Conservation (phyloP, 2,797 vertebrate species). For the Florisuga fusca region DNA sequence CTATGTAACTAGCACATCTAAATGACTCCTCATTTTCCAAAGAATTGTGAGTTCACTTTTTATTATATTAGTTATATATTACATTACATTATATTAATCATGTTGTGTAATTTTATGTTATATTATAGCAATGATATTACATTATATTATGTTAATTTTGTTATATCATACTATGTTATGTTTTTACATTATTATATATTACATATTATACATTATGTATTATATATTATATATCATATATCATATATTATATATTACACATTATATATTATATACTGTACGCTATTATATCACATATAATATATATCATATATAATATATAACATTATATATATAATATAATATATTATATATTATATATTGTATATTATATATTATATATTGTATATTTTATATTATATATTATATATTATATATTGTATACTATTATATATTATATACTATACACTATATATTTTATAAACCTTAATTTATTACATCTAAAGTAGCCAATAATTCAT, state of each 20-base stretch:
- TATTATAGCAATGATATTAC: neutral
- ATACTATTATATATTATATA: conserved; percentile 9
- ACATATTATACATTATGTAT: too few species aligned
- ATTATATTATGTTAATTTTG: too few species aligned
- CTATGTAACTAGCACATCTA: neutral
- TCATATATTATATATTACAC: too few species aligned
- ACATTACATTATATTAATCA: neutral
- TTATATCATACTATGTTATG: neutral
- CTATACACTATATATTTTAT: neutral
- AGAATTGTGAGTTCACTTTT: neutral
- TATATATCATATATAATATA: too few species aligned
- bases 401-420: neutral
- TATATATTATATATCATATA: too few species aligned
- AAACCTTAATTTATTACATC: conserved; percentile 3
- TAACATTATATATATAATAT: too few species aligned
- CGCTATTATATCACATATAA: too few species aligned
- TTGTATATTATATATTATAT: neutral
- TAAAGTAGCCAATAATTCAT: neutral
- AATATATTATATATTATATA: too few species aligned
- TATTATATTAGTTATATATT: neutral
- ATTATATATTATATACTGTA: too few species aligned
- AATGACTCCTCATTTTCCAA: neutral
- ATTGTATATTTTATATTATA: neutral
- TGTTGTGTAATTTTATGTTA: too few species aligned
- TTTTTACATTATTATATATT: neutral